These are phyloP conservation scores for Sisyra terminalis DNA, from an alignment of 2,888 invertebrate genomes.

Conservation along the genomic window DNA sequence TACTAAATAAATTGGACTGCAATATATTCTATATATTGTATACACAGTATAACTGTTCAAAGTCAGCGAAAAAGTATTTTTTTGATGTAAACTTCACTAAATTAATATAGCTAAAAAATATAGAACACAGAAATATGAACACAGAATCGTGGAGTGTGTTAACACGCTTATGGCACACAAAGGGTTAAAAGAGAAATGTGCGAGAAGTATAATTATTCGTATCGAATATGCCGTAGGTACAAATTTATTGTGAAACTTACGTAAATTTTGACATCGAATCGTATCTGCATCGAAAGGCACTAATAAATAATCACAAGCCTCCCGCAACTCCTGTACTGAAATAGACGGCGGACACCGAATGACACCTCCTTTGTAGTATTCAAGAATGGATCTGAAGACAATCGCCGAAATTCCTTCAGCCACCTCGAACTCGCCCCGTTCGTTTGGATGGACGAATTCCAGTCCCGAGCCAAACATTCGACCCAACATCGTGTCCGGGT, in stretches of 20 bases:
- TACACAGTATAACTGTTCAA: too few relatives aligned
- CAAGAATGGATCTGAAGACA: conserved; percentile 87
- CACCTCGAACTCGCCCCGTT: conserved; percentile 87
- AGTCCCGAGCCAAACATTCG: conserved; percentile 91
- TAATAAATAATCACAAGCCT: conserved; percentile 96
- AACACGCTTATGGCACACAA: too few relatives aligned
- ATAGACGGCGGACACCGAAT: conserved; percentile 93
- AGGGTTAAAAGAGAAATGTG: too few relatives aligned
- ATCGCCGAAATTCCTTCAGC: conserved; percentile 94
- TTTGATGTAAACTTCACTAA: too few relatives aligned
- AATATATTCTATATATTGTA: too few relatives aligned
- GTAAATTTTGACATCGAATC: conserved; percentile 88
- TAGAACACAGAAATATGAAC: too few relatives aligned
- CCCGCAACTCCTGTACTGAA: conserved; percentile 87
- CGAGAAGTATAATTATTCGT: not conserved
- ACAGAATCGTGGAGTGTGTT: too few relatives aligned
- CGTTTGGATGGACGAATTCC: conserved; percentile 88
- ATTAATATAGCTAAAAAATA: too few relatives aligned
- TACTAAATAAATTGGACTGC: too few relatives aligned
- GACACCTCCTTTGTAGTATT: conserved; percentile 81
- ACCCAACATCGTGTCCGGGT: conserved; percentile 98
- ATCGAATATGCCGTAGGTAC: not conserved
- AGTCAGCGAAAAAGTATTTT: too few relatives aligned
- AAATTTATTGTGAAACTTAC: conserved; percentile 36
- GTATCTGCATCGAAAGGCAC: conserved; percentile 95